Evolutionary conservation across 2,113 vertebrate genomes (phyloP), one percentile per base, ranked within the genome.

Genomic region (Bucco capensis): DNA sequence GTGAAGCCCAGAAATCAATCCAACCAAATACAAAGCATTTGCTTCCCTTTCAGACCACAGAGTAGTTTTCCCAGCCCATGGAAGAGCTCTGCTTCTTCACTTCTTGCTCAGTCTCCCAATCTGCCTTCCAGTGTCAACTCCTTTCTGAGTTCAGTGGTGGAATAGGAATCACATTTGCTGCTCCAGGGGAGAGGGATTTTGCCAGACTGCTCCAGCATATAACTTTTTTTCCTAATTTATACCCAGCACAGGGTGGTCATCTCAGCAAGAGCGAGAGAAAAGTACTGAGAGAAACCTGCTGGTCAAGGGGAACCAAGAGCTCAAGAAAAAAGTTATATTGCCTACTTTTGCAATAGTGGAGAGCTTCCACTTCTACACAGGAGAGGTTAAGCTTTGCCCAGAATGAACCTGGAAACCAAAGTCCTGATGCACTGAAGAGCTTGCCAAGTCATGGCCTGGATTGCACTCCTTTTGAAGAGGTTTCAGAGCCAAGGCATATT

Each of bases 401-500:
- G 16, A 46, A 5, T 35, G 31, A 87, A 64, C 84, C 71, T 70
- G 62, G n/a, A 86, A 92, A 81, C 47, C 6, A 0, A 90, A 94
- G 74, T 85, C 62, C 92, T 47, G 62, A 50, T 40, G 50, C 58
- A 81, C 23, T 23, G 54, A 62, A 79, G 47, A 22, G 46, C 21
- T 93, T 92, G 83, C 66, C 74, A 90, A 88, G 58, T 17, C 1
- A 0, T 90, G 86, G 78, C 62, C 83, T 92, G 88, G 82, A 58
- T 3, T 65, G 38, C 67, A 58, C 58, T 76, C 25, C 47, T 65
- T 62, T 42, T 24, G 40, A 53, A 49, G 56, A 96, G 88, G 88
- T 93, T 88, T 78, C 67, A 93, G 47, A 91, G 80, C 80, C 80
- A 83, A 90, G 57, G 76, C 74, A 69, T 38, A 31, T 23, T 58